phyloP scores from a whole-genome alignment of 2,797 vertebrate genomes.

The Microctenopoma lineatum region DNA sequence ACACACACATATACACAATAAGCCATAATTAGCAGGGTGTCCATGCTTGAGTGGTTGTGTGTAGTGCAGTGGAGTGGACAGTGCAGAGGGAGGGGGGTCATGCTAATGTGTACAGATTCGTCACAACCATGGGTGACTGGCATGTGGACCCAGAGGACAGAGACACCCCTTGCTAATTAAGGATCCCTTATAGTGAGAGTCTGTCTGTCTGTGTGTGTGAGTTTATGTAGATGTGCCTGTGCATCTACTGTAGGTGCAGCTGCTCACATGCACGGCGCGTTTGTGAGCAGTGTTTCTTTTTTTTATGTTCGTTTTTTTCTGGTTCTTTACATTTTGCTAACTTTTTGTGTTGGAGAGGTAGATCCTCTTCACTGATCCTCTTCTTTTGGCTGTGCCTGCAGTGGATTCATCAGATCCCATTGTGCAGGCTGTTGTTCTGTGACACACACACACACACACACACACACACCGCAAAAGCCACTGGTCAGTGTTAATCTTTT shows the following conservation, averaged over 20 bases:
- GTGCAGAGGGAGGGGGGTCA: conserved; percentile 52
- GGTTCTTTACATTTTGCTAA: not conserved
- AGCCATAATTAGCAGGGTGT: conserved; percentile 69
- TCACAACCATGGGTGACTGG: conserved; percentile 56
- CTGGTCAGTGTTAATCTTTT: not conserved
- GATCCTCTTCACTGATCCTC: too few species aligned
- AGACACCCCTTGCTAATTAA: conserved; percentile 73
- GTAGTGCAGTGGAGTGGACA: conserved; percentile 74
- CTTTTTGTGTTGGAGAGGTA: not conserved
- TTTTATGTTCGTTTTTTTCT: not conserved
- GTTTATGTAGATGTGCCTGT: conserved; percentile 23
- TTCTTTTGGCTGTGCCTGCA: not conserved
- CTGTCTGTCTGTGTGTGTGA: conserved; percentile 39
- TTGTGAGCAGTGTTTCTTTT: not conserved
- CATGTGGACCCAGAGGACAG: conserved; percentile 55
- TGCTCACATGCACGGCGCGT: not conserved
- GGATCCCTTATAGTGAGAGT: conserved; percentile 43
- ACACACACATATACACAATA: conserved; percentile 28
- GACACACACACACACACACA: not conserved
- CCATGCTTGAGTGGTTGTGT: conserved; percentile 68
- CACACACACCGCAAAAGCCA: not conserved
- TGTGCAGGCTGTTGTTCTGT: not conserved
- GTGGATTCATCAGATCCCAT: not conserved
- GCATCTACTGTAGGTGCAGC: conserved; percentile 10
- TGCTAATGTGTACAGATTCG: conserved; percentile 57